These are phyloP conservation scores for Lucifuga dentata DNA, from an alignment of 2,113 vertebrate genomes.

Conservation along the genomic window DNA sequence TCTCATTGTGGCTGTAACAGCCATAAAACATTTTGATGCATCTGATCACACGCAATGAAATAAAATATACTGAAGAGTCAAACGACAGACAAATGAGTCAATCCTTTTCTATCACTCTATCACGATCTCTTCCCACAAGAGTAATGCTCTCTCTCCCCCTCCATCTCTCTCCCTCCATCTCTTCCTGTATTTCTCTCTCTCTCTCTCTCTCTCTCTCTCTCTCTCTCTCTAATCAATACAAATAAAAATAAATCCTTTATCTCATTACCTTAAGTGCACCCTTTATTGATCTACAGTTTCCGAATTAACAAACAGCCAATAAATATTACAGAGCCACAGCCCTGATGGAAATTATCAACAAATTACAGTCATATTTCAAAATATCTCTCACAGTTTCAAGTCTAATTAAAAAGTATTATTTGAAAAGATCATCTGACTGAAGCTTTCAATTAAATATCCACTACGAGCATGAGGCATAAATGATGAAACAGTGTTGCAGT, in stretches of 20 bases:
- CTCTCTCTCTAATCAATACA: conserved; percentile 62
- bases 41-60: neutral
- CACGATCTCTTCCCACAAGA: neutral
- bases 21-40: neutral
- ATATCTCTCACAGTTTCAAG: conserved; percentile 44
- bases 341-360: conserved; percentile 59
- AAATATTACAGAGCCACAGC: conserved; percentile 47
- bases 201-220: conserved; percentile 14
- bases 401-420: conserved; percentile 66
- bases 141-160: conserved; percentile 4
- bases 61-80: neutral
- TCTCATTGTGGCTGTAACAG: neutral
- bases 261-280: conserved; percentile 72
- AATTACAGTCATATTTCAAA: conserved; percentile 62
- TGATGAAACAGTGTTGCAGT: conserved; percentile 39
- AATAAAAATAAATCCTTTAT: conserved; percentile 70
- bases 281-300: conserved; percentile 63
- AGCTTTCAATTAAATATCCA: conserved; percentile 73
- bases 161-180: too few species aligned
- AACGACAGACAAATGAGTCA: neutral
- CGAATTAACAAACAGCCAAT: conserved; percentile 65
- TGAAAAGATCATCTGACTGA: conserved; percentile 62
- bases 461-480: conserved; percentile 51
- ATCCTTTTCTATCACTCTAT: neutral
- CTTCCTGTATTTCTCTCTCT: too few species aligned